Evolutionary conservation across 2,113 vertebrate genomes (phyloP).

Genomic region (Oreochromis spilurus): DNA sequence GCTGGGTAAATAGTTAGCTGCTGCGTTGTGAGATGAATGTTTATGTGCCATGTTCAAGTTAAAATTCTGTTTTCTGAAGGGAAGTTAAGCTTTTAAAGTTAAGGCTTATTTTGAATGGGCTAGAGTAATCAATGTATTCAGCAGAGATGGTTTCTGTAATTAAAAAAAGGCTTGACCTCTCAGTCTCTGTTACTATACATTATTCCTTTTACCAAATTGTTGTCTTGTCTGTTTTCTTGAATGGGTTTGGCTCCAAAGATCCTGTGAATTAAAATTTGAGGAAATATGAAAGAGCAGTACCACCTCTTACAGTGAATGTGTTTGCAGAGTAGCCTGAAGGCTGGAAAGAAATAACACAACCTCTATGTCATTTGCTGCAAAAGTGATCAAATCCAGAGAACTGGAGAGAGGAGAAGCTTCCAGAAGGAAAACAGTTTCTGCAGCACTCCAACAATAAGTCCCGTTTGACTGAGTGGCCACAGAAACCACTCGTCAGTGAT

Average conservation of each 20-base stretch:
- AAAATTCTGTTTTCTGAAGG: not conserved
- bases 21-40: not conserved
- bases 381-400: not conserved
- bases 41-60: not conserved
- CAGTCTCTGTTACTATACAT: not conserved
- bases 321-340: not conserved
- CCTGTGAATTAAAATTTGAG: slow-evolving; percentile 15
- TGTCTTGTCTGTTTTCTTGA: not conserved
- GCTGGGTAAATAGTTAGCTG: not conserved
- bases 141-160: not conserved
- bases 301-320: not conserved
- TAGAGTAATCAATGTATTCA: not conserved
- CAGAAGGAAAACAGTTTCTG: too few relatives aligned
- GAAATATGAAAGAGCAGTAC: slow-evolving; percentile 20
- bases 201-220: not conserved
- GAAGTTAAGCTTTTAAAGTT: not conserved
- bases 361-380: not conserved
- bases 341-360: not conserved
- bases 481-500: too few relatives aligned
- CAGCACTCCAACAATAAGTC: too few relatives aligned
- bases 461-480: too few relatives aligned
- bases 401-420: too few relatives aligned
- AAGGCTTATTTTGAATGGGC: not conserved
- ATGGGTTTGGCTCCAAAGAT: not conserved
- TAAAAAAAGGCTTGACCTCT: not conserved